Base-by-base conservation (phyloP, 1,140 invertebrate genomes). In the Ceratina calcarata region DNA sequence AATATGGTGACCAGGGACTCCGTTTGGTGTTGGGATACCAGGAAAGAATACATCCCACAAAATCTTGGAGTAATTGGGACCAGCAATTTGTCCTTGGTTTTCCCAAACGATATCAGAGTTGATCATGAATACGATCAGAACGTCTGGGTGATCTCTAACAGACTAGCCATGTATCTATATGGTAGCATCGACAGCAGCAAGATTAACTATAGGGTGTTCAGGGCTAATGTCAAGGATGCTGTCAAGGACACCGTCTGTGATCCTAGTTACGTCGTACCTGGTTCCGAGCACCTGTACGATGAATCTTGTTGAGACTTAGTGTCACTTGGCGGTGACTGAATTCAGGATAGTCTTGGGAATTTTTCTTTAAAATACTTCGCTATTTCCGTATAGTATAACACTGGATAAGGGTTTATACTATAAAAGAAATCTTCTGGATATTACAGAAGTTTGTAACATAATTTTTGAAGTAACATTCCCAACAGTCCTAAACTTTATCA, bases 1-100 rank as follows among this genome's bases (percentile, higher is more conserved):
- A 96, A 96, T 69, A 94, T 97, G 91, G 96, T 97, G 0, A 95
- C 95, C 18, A 93, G 94, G 37, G 95, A 97, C 84, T 95, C 95
- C 8, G 92, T 97, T 0, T 96, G 95, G 57, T 97, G 97, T 86
- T 97, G 96, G 96, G 95, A 97, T 86, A 95, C 95, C 0, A 93
- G 93, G 0, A 96, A 96, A 83, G 94, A 95, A 1, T 96, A 96
- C 84, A 92, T 91, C 61, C 94, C 94, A n/a, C 89, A 91, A 8
- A 95, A 95, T 87, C 91, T 95, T 55, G 95, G 95, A 0, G 92
- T 96, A 0, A 90, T 96, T 3, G 95, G 95, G 0, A 87, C 91
- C 7, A 94, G 95, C 82, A 93, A 93, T 2, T 91, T 93, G 10
- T 95, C 95, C 0, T 89, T 97, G 10, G 92, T 96, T 16, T 97